Evolutionary conservation across 2,113 vertebrate genomes (phyloP), one percentile per base, ranked within the genome.

Genomic region (Xiphorhynchus elegans): DNA sequence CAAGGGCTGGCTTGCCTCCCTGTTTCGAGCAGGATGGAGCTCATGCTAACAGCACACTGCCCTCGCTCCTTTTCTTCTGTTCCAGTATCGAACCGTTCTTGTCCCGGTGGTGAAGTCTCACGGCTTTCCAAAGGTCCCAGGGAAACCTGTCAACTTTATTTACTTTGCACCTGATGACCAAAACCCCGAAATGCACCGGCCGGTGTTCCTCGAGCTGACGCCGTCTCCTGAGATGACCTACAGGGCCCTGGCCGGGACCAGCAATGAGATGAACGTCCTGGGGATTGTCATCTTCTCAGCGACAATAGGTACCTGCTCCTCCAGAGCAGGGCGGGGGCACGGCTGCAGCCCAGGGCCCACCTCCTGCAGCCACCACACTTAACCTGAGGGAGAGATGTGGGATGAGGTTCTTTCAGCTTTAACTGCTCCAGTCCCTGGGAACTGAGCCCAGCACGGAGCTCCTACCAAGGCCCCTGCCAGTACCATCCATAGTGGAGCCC

Each of bases 251-350:
- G 98, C 98, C 0, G 98, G 98, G n/a, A 98, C 84, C 96, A 99
- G 98, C 95, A 98, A 98, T 2, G 99, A 99, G 96, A 99, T 99
- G 99, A 99, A 99, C 1, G 99, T 99, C 28, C 91, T 99, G 28
- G 99, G 99, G 17, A 99, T 99, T 4, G 99, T 99, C 73, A 98
- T 99, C 97, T 99, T 99, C 97, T 99, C 99, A 3, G 99, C 99
- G 39, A 99, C 98, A 1, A 98, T 99, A 96, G 99, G 99, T 99
- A 97, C 35, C 40, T 33, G 47, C 40, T 69, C 55, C 35, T 23
- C n/a, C 79, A 33, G 60, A 13, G 46, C 35, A 2, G 37, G 37
- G 37, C 31, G 10, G 2, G 1, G 39, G 1, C 3, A 37, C 1
- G 2, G 23, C 2, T 21, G 19, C 29, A 21, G 17, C 40, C 39